Evolutionary conservation across 2,888 invertebrate genomes (phyloP), one percentile per base, ranked within the genome.

Genomic region (Drosophila mercatorum): DNA sequence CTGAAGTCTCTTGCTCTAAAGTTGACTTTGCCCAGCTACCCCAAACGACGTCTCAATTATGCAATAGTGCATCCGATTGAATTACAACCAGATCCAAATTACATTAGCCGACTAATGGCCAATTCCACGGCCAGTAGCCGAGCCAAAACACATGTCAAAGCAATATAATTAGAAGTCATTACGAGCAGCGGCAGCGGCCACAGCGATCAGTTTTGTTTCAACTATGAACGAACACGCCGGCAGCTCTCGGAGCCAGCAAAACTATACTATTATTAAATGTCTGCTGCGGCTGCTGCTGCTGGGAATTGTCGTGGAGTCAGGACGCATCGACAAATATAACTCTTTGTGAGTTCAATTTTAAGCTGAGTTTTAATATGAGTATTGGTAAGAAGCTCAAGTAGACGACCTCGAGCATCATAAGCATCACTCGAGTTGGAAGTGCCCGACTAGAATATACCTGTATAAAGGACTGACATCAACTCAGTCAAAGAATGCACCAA

Each of bases 21-120:
- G 17, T 60, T 44, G 36, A 51, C 41, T 36, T 43, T 36, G 49
- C n/a, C 46, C 51, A 46, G 12, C 64, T 52, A 40, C 49, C 28
- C 46, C 57, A 53, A 65, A 72, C 28, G 60, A 34, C 40, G 51
- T 34, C 52, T 63, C 53, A 83, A 83, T 81, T 81, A 88, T 80
- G 80, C 84, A 80, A 71, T 31, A 36, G 53, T 46, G 53, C 31
- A 56, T 38, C 68, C 65, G 64, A 80, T 77, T 80, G 51, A 75
- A 83, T 83, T 83, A 68, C 60, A 67, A 12, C 57, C 51, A 56
- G 62, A 67, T 65, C 40, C 65, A 52, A 76, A 79, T 75, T 68
- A 44, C 61, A 83, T 83, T 76, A 73, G 57, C 17, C 56, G 52
- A 22, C 70, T 62, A 73, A 80, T 67, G 56, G 65, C 47, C 68